A percentile compares a stretch with the other conserved stretches of the same genome.
These are phyloP conservation scores for Mesorhabditis spiculigera DNA, from an alignment of 2,888 invertebrate genomes.

Conservation along the genomic window DNA sequence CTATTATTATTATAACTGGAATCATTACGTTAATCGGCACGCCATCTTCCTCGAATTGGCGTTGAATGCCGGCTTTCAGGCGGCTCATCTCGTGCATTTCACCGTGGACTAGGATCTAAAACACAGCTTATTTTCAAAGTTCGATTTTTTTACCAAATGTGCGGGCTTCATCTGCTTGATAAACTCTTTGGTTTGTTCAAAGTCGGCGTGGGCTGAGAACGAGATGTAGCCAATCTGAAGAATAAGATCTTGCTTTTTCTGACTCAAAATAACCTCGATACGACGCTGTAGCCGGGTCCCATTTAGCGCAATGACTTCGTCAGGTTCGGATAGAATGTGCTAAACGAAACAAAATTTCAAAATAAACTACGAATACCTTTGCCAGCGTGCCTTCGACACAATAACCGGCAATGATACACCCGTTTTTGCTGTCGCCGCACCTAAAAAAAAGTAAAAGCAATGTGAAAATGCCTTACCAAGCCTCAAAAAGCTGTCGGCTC, in stretches of 20 bases:
- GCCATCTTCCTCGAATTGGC: conserved; percentile 82
- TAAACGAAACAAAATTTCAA: conserved; percentile 26
- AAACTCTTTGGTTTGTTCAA: conserved; percentile 94
- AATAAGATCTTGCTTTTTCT: background rate
- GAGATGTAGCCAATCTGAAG: conserved; percentile 84
- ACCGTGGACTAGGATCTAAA: conserved; percentile 86
- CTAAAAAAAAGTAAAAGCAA: too few species aligned
- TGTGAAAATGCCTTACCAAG: conserved; percentile 71
- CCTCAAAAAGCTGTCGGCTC: conserved; percentile 93
- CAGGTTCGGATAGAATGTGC: conserved; percentile 90
- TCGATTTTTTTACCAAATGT: conserved; percentile 73
- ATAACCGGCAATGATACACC: conserved; percentile 91
- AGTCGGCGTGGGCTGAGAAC: conserved; percentile 97
- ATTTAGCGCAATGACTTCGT: conserved; percentile 88
- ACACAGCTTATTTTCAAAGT: background rate
- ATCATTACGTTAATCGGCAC: conserved; percentile 37
- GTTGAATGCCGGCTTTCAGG: conserved; percentile 84
- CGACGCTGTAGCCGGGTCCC: conserved; percentile 86
- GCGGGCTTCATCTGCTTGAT: conserved; percentile 88
- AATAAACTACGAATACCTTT: conserved; percentile 52
- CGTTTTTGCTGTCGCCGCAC: conserved; percentile 94
- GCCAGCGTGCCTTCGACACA: conserved; percentile 67
- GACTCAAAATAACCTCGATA: conserved; percentile 37
- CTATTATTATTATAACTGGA: background rate
- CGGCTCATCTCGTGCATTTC: conserved; percentile 98